A percentile compares a stretch with the other conserved stretches of the same genome.
phyloP scores from a whole-genome alignment of 2,888 invertebrate species.

The Lasioglossum malachurum region DNA sequence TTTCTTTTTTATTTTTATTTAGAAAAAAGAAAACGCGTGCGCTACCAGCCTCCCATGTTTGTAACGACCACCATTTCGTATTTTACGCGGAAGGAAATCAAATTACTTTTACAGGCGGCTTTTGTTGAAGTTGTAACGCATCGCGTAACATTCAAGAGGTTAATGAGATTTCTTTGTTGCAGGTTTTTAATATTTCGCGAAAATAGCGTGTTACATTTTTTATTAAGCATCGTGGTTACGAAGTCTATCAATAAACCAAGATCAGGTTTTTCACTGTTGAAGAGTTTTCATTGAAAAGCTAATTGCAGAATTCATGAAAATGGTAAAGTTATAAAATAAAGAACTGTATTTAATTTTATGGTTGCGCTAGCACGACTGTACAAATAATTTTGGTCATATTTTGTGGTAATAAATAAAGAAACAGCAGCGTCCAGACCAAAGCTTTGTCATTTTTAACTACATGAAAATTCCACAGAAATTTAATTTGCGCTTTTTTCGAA shows the following conservation, averaged over 20 bases:
- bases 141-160: background rate
- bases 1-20: background rate
- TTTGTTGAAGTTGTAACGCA: constrained; percentile 2
- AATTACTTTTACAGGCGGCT: constrained; percentile 3
- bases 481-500: background rate
- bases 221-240: background rate
- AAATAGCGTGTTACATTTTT: background rate
- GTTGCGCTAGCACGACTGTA: background rate
- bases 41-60: background rate
- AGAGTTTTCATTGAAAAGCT: background rate
- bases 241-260: background rate
- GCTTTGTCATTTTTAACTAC: background rate
- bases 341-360: background rate
- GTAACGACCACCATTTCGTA: background rate
- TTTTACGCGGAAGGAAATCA: background rate
- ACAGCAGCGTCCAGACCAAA: background rate
- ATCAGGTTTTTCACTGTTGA: background rate
- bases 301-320: background rate
- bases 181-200: background rate
- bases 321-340: background rate
- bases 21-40: background rate
- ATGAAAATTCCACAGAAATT: background rate
- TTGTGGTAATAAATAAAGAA: background rate
- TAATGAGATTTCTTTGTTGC: constrained; percentile 11
- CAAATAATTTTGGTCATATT: background rate